Percentiles rank a stretch among this genome's conserved stretches.
phyloP scores from a whole-genome alignment of 2,113 vertebrate species.

The Microcebus ravelobensis region DNA sequence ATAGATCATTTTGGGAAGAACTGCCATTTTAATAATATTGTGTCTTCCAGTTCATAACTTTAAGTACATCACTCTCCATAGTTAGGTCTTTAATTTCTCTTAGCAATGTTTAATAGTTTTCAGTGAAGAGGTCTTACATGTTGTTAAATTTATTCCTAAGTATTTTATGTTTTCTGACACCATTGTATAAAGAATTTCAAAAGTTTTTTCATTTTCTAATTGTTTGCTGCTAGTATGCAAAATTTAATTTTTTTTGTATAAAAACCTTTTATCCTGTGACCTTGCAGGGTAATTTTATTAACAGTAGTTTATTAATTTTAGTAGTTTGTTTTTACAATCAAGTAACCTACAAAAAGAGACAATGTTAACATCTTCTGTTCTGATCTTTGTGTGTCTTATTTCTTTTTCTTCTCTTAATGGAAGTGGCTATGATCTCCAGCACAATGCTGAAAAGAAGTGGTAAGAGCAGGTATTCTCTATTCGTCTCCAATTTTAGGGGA shows the following conservation, averaged over 20 bases:
- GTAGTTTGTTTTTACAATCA: background rate
- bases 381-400: background rate
- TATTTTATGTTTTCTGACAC: background rate
- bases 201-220: background rate
- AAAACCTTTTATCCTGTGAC: background rate
- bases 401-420: background rate
- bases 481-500: background rate
- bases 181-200: background rate
- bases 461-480: background rate
- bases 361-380: background rate
- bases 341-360: background rate
- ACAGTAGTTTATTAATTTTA: background rate
- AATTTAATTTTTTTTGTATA: background rate
- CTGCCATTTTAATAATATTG: background rate
- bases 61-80: background rate
- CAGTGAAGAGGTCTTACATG: background rate
- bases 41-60: background rate
- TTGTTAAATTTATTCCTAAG: background rate
- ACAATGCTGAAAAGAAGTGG: background rate
- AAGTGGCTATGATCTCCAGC: background rate
- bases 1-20: background rate
- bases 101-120: background rate
- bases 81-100: background rate
- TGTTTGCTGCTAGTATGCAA: background rate
- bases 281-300: background rate